These are phyloP conservation scores for Grantiella picta DNA, from an alignment of 2,113 vertebrate genomes.

Conservation along the genomic window DNA sequence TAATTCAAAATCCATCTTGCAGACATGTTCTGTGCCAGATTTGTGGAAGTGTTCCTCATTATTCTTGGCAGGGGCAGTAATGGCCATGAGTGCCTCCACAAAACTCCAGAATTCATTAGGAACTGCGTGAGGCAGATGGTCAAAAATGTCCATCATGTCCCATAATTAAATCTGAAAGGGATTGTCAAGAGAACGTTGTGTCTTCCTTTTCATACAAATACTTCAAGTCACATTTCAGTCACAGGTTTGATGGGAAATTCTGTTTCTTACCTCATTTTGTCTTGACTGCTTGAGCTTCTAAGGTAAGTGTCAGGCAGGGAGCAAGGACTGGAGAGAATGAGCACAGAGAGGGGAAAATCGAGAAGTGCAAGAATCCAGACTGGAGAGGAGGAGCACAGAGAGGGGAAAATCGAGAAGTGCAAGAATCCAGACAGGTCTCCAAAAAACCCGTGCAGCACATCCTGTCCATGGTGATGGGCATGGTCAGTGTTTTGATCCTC, in stretches of 20 bases:
- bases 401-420: neutral
- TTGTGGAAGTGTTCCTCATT: fast-evolving
- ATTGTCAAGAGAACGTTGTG: neutral
- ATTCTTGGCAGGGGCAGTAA: fast-evolving
- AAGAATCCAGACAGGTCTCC: fast-evolving
- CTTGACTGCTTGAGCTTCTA: neutral
- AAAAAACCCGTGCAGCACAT: fast-evolving
- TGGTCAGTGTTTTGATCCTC: fast-evolving
- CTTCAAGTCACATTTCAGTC: neutral
- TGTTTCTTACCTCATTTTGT: neutral
- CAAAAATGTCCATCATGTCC: neutral
- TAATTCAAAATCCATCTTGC: fast-evolving
- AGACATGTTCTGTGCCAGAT: fast-evolving
- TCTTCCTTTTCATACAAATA: neutral
- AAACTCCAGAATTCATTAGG: neutral
- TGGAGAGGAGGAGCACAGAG: neutral
- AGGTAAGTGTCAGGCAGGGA: neutral
- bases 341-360: neutral
- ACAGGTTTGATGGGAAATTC: neutral
- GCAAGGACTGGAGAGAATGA: neutral
- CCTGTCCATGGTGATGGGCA: fast-evolving
- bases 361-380: fast-evolving
- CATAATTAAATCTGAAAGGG: neutral
- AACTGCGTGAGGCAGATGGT: neutral
- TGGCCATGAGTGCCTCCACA: neutral